Percentiles rank a stretch among this genome's conserved stretches.
phyloP scores from a whole-genome alignment of 2,888 invertebrate species.

The Portevinia maculata region DNA sequence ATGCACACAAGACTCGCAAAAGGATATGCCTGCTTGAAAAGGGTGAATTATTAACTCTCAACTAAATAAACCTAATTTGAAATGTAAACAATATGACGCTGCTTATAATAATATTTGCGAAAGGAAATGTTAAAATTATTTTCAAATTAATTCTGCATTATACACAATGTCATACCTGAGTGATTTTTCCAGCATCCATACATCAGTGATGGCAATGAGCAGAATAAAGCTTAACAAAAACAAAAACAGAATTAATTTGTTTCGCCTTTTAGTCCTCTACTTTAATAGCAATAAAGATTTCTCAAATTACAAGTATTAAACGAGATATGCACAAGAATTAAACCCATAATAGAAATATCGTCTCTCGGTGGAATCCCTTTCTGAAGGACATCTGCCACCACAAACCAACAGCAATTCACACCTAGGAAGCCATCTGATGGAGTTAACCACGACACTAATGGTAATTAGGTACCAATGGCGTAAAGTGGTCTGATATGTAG shows the following conservation, averaged over 20 bases:
- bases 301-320: no score
- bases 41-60: constrained; percentile 27
- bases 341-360: no score
- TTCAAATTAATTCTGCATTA: constrained; percentile 4
- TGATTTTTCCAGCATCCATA: no score
- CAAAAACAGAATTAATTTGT: no score
- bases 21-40: background rate
- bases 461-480: constrained; percentile 14
- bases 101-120: constrained; percentile 10
- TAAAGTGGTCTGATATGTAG: constrained; percentile 1
- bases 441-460: constrained; percentile 3
- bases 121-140: constrained; percentile 16
- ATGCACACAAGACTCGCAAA: background rate
- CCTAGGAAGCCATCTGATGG: background rate
- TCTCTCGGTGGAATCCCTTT: background rate
- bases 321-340: no score
- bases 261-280: no score
- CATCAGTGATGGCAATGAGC: no score
- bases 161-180: no score
- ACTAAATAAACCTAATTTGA: constrained; percentile 24
- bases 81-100: constrained; percentile 22
- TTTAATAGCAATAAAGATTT: no score
- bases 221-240: no score
- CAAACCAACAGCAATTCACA: background rate
- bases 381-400: background rate